phyloP scores from a whole-genome alignment of 2,113 vertebrate genomes.

The pig (Sus scrofa) region DNA sequence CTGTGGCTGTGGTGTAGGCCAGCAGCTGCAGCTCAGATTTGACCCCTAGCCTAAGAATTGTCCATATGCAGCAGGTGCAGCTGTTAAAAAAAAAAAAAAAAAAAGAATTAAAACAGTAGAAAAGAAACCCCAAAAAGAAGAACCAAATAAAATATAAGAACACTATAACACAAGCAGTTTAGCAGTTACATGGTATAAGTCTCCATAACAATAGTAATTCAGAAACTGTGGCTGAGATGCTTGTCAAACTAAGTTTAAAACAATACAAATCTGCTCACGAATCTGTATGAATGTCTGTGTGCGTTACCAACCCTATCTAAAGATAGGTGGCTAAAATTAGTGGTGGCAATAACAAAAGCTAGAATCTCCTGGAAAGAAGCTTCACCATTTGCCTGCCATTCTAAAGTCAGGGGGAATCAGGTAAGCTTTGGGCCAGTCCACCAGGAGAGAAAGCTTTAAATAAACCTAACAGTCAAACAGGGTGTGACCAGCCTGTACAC shows the following conservation, averaged over 20 bases:
- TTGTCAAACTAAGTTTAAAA: not conserved
- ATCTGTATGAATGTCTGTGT: not conserved
- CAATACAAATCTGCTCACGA: not conserved
- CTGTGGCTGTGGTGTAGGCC: no score
- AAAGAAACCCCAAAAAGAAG: not conserved
- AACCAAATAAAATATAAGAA: constrained; percentile 7
- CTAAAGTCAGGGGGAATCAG: not conserved
- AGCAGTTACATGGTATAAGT: not conserved
- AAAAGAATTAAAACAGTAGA: not conserved
- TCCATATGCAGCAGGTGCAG: no score
- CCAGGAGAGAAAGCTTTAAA: not conserved
- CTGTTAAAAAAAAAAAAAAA: no score
- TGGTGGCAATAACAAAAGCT: not conserved
- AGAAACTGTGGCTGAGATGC: not conserved
- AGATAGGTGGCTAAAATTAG: not conserved
- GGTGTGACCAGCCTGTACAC: constrained; percentile 16
- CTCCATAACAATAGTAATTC: not conserved
- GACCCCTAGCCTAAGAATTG: no score
- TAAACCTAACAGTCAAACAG: not conserved
- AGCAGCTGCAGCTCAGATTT: no score
- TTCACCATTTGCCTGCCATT: not conserved
- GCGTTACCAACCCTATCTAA: not conserved
- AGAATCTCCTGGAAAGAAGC: not conserved
- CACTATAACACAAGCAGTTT: not conserved
- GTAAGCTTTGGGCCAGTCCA: not conserved